A percentile compares a stretch with the other conserved stretches of the same genome.
These are phyloP conservation scores for Papilio demoleus DNA, from an alignment of 2,888 invertebrate genomes.

Conservation along the genomic window DNA sequence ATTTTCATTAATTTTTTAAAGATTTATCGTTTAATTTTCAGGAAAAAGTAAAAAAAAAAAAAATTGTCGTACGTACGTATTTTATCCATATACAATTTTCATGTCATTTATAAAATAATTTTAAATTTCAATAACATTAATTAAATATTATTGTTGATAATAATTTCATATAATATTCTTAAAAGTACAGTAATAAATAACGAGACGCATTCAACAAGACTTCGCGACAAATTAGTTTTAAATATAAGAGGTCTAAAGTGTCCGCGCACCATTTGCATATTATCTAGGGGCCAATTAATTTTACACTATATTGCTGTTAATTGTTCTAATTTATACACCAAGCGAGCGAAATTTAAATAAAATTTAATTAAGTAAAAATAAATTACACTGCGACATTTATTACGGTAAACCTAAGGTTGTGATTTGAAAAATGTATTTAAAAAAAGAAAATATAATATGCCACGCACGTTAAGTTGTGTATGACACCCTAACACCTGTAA, in stretches of 20 bases:
- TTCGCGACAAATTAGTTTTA: slow-evolving; percentile 19
- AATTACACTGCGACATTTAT: not conserved
- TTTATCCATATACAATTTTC: too few relatives aligned
- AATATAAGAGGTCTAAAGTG: slow-evolving; percentile 52
- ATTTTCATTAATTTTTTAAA: too few relatives aligned
- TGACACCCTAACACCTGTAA: too few relatives aligned
- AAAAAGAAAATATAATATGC: too few relatives aligned
- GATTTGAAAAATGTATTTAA: not conserved
- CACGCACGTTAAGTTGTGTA: too few relatives aligned
- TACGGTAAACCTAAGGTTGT: not conserved
- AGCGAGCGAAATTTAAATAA: slow-evolving; percentile 51
- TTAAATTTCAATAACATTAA: too few relatives aligned
- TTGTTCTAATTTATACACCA: slow-evolving; percentile 59
- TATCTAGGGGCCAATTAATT: slow-evolving; percentile 72
- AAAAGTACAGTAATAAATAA: slow-evolving; percentile 16
- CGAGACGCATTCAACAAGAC: slow-evolving; percentile 3
- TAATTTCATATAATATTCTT: not conserved
- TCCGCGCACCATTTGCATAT: slow-evolving; percentile 64
- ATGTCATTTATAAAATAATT: too few relatives aligned
- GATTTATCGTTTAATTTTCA: too few relatives aligned
- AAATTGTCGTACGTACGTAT: too few relatives aligned
- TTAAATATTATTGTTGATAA: not conserved
- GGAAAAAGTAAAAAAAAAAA: too few relatives aligned
- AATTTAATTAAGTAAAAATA: not conserved
- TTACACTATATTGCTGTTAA: slow-evolving; percentile 70